Percentiles rank a stretch among this genome's conserved stretches.
These are phyloP conservation scores for Epizoanthus stellaris DNA, from an alignment of 92 coral and sea anemone species.

Conservation along the genomic window DNA sequence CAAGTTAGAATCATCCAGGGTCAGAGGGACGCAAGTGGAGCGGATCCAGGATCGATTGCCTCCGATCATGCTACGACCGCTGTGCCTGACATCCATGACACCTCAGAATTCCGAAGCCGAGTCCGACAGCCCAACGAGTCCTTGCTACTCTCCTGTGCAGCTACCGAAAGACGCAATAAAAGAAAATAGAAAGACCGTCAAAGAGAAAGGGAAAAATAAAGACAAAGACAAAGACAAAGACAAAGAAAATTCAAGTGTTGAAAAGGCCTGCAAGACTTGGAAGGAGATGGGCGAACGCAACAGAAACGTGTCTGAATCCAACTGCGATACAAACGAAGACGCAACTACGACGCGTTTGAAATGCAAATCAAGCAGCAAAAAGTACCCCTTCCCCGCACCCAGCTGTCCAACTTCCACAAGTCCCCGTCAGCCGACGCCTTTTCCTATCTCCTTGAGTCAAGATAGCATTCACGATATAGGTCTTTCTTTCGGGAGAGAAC, in stretches of 20 bases:
- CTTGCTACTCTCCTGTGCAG: not conserved
- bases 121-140: conserved; percentile 5
- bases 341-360: not conserved
- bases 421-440: conserved; percentile 30
- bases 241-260: not conserved
- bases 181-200: not conserved
- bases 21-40: not conserved
- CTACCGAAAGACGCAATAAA: conserved; percentile 7
- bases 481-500: conserved; percentile 6
- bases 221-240: conserved; percentile 10
- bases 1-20: conserved; percentile 15
- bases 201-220: not conserved
- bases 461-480: conserved; percentile 31
- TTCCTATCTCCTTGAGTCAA: conserved; percentile 27
- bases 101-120: conserved; percentile 14
- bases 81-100: conserved; percentile 14
- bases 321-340: not conserved
- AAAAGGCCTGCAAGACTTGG: not conserved
- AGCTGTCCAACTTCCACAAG: conserved; percentile 16
- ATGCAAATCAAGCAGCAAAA: not conserved
- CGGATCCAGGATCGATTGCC: conserved; percentile 23
- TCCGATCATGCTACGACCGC: conserved; percentile 18
- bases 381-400: conserved; percentile 11
- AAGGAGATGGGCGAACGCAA: not conserved
- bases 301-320: not conserved